Evolutionary conservation across 2,888 invertebrate genomes (phyloP).

Genomic region (Microctonus brassicae): DNA sequence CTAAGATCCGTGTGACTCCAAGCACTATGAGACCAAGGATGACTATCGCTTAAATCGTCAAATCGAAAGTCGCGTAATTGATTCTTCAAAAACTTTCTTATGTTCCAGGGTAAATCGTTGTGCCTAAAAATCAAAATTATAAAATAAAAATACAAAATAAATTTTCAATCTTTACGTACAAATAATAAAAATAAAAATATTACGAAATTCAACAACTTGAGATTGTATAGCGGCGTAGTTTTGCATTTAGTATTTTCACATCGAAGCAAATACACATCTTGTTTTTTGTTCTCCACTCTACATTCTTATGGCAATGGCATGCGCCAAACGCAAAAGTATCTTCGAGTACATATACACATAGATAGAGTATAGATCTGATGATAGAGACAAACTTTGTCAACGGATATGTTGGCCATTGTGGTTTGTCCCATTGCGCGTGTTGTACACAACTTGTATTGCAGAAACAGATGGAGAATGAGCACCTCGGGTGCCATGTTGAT

Average conservation of each 20-base stretch:
- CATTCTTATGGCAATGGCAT: neutral
- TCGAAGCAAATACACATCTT: neutral
- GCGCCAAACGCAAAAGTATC: neutral
- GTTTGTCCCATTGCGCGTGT: neutral
- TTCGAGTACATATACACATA: constrained; percentile 1
- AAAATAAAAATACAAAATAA: neutral
- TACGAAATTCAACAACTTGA: neutral
- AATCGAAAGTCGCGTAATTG: constrained; percentile 86
- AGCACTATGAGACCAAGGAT: constrained; percentile 80
- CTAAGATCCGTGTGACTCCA: constrained; percentile 87
- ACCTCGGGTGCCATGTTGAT: neutral
- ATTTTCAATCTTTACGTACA: neutral
- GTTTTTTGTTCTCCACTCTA: neutral
- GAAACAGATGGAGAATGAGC: neutral
- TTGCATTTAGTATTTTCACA: neutral
- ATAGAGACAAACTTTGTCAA: neutral
- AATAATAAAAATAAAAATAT: neutral
- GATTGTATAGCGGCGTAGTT: neutral
- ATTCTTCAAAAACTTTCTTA: constrained; percentile 90
- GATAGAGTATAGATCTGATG: neutral
- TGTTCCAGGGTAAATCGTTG: constrained; percentile 93
- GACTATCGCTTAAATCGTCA: constrained; percentile 78
- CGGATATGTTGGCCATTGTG: neutral
- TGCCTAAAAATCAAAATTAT: constrained; percentile 74
- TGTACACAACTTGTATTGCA: neutral